Base-by-base conservation (phyloP, 1,140 invertebrate genomes). In the Uloborus diversus region DNA sequence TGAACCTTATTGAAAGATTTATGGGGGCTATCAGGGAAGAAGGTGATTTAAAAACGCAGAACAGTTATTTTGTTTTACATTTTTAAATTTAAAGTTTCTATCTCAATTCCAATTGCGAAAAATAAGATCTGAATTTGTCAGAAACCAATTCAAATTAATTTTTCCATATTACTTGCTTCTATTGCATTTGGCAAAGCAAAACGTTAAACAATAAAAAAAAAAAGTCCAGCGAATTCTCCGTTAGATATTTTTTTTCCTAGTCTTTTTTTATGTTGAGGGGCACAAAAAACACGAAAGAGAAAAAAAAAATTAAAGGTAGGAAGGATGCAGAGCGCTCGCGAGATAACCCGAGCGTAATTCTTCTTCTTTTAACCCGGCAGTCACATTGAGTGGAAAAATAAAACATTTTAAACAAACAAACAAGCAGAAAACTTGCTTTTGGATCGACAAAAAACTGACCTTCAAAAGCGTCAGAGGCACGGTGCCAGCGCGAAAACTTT, bases 391-490 rank as follows among this genome's bases (percentile, higher is more conserved):
- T 73, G 17, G 37, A 42, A 73, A 73, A 73, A 73, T 73, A 73
- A 73, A 73, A 73, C 56, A 73, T 73, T 73, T 61, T 42, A 30
- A 71, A 47, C 53, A 73, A 47, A 61, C 69, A 73, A 73, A 73
- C 56, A 73, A 73, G 27, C 53, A 73, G 59, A 73, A 73, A 73
- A 53, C n/a, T 20, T 25, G 20, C 62, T 20, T 20, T 28, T 25
- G 62, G 14, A 30, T 14, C 37, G 35, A 61, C 23, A 28, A 57
- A 49, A 35, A 42, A 73, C 61, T 73, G 56, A 73, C 69, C 69
- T 73, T 73, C 69, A 73, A 70, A 73, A 68, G 17, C 32, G 20
- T 37, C 23, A 65, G 17, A 37, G 69, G 69, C 69, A 49, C 30
- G 17, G 13, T 61, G 69, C 69, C 69, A 73, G 69, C 32, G 69